Evolutionary conservation across 2,888 invertebrate genomes (phyloP), one percentile per base, ranked within the genome.

Genomic region (Eledone cirrhosa): DNA sequence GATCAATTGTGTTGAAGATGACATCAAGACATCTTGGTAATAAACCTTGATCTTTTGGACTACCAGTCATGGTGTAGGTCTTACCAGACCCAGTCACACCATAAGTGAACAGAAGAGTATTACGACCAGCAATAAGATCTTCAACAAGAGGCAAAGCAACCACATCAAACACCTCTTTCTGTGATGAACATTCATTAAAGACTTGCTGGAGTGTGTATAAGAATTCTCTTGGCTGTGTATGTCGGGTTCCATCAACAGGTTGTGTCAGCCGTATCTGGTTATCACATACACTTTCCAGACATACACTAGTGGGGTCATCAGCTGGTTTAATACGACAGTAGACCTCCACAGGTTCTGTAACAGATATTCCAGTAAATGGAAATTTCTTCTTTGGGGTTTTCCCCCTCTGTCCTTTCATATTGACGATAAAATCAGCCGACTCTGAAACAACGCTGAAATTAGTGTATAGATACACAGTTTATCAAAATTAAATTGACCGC

Each of bases 61-160:
- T 89, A 82, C 94, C 96, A 0, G 96, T 96, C 95, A 99, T 97
- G 0, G 99, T 99, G 90, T 94, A 97, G 0, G 99, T 99, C 92
- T 99, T 99, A 0, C 99, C 99, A 80, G 93, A 93, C 4, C 97
- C 97, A 0, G 99, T 99, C 7, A 99, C 96, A 24, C 99, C 99
- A 89, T 99, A 99, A 0, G 98, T 96, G 90, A 99, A 99, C 78
- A 99, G 92, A 48, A 99, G 92, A 16, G 91, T 96, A 91, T 97
- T 98, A 91, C 95, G 95, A 24, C 98, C 98, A 84, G 93, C 93
- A 41, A 99, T 92, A 11, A 99, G 91, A 84, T 93, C 92, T 78
- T 96, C 94, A 0, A 99, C 94, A 24, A 99, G 92, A 0, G 97
- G 98, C 77, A 95, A 92, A 0, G 96, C 96, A 0, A 97, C 94